phyloP scores from a whole-genome alignment of 2,113 vertebrate species.

The Mesembrinibis cayennensis region DNA sequence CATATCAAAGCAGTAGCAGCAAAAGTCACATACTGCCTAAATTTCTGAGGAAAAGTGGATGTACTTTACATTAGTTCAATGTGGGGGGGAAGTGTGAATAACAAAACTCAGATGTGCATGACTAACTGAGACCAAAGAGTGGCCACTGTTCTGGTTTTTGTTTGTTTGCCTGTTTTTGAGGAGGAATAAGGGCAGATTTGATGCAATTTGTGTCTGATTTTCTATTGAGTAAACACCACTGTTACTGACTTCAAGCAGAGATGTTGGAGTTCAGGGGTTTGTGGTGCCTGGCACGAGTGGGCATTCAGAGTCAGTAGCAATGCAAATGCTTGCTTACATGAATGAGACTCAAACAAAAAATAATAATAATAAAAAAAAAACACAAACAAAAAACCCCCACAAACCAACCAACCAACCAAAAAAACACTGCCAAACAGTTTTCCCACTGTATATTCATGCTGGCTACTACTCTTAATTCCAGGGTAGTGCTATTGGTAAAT shows the following conservation, averaged over 20 bases:
- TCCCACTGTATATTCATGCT: background rate
- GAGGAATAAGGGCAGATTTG: background rate
- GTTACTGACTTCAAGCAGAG: background rate
- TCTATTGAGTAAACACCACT: background rate
- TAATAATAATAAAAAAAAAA: too few relatives aligned
- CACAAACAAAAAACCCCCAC: accelerated
- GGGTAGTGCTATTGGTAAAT: background rate
- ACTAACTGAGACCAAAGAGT: background rate
- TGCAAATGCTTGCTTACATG: background rate
- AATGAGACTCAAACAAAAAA: background rate
- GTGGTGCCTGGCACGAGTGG: accelerated
- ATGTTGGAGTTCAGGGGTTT: background rate
- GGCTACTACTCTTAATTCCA: background rate
- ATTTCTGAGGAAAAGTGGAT: background rate
- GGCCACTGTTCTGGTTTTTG: background rate
- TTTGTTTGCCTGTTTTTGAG: background rate
- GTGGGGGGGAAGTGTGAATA: background rate
- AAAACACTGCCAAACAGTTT: background rate
- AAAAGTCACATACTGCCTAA: background rate
- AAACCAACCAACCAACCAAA: background rate
- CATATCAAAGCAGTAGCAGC: background rate
- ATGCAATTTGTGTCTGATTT: background rate
- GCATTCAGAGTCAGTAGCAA: background rate
- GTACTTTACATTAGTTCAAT: background rate
- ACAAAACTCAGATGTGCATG: background rate